Evolutionary conservation across 1,140 invertebrate species (phyloP), one percentile per base, ranked within the genome.

Genomic region (Drosophila ficusphila): DNA sequence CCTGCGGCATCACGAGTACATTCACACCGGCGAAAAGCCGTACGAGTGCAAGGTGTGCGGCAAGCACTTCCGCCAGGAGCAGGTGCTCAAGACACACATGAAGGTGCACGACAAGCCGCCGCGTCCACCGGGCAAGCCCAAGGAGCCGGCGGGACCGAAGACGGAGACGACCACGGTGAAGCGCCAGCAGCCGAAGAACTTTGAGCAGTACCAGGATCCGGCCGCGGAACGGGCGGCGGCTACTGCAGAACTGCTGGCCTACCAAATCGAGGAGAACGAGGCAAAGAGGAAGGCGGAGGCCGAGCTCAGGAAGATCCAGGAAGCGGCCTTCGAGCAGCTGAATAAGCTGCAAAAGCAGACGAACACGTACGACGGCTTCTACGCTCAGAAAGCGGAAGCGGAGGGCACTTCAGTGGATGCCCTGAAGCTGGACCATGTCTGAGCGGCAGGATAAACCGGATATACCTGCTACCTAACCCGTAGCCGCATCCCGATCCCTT

Each of bases 11-110:
- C 90, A 91, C 48, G 89, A 91, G 38, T 91, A 88, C 62, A 91
- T 89, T 0, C 90, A 91, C 23, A 91, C 90, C 41, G 94, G 94
- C 2, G 90, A 91, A 31, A 91, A 90, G 47, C 90, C 90, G 0
- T 90, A 82, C 56, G 90, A 90, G 36, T 91, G 90, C 51, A 82
- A 76, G 47, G 69, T 79, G 3, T 91, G 90, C 36, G 86, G 82
- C 25, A 90, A 89, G 27, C 79, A 90, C 29, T 91, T 91, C 76
- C 86, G 90, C 4, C 90, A 91, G 56, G 72, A 89, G 47, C 79
- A 82, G 33, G 88, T 88, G 23, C 42, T 91, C 1, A 91, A 91
- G 34, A 90, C 79, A 16, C 90, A 91, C 47, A 77, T 89, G 46
- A 90, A 91, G 52, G 79, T 90, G 6, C 90, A 91, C 49, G 70